Base-by-base conservation (phyloP, 2,888 invertebrate genomes). In the Gastrophysa polygoni region DNA sequence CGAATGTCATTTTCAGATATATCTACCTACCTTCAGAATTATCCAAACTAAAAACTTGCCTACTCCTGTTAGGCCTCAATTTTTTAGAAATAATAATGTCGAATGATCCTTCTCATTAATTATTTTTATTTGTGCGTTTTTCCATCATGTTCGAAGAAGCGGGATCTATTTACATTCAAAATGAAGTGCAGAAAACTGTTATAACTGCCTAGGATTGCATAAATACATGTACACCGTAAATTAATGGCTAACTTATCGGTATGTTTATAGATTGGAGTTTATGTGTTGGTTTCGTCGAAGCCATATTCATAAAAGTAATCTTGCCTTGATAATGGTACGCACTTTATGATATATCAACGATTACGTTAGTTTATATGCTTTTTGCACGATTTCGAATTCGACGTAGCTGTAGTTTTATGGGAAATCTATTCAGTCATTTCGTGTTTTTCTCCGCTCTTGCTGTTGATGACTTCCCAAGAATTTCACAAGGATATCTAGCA, bases 251-350 rank as follows among this genome's bases (percentile, higher is more conserved):
- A 59, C 50, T 59, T 61, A 63, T 63, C 32, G 68, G 63, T 57
- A 65, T 63, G 64, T 61, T 63, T 56, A 58, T 60, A 59, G 64
- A 68, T 68, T 65, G 65, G 64, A 68, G 68, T 68, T 70, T 68
- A 70, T 70, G 46, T 14, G 54, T 62, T 54, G 43, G 61, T 56
- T 70, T 70, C 70, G 46, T 16, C 46, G 70, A 70, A 70, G 67
- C 60, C 52, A 68, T 69, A 68, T 70, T 69, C 70, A 69, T 70
- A 69, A 69, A 68, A 68, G 57, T 64, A 64, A 59, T 8, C 55
- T 32, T 18, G 1, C 32, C 34, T 47, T 38, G 16, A 17, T 61
- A 38, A 61, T 46, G 51, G 46, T 14, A n/a, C n/a, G 14, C 14
- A 14, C 38, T 14, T 10, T 38, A 32, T 32, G 29, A 32, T 32